Base-by-base conservation (phyloP, 2,797 vertebrate species). In the Xenentodon cancila region DNA sequence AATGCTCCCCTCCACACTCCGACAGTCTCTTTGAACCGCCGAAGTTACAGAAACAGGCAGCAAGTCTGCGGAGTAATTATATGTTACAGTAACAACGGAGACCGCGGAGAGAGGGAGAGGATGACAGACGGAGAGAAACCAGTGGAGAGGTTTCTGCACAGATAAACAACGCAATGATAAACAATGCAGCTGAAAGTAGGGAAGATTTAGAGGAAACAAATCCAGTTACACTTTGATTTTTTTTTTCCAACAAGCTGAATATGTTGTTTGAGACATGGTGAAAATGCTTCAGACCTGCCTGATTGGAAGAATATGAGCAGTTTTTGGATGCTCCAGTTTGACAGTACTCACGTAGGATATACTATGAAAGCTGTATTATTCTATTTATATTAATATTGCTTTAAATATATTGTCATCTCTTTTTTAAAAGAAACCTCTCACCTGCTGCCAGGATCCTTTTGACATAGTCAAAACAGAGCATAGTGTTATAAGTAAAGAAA, bases 1-100 rank as follows among this genome's bases (percentile, higher is more conserved):
- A 92, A 93, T 92, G 88, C 90, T 80, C 80, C 81, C 80, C 89
- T 92, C 87, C 89, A 91, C 92, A 92, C 89, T 89, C 84, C 85
- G 80, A 89, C 88, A 87, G 89, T 87, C 89, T 89, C 90, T 92
- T 92, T 93, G 89, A 92, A 91, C 81, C 64, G 34, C 79, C 79
- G 82, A 88, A 90, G 87, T 91, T 91, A 81, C 82, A 87, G 81
- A 87, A 90, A 90, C 79, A 88, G 85, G 86, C 84, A 79, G 90
- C 77, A 75, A 87, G 88, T 89, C 86, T 85, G 84, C 79, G 80
- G 90, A 91, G 88, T 92, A 92, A 92, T 92, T 92, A 92, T 88
- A 86, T 88, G 81, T 91, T 91, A 91, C 88, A 87, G 89, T 90
- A 89, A 91, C 59, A 67, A 84, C 53, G 62, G 79, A 73, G 80